Base-by-base conservation (phyloP, 2,797 vertebrate species). In the Eremophila alpestris region DNA sequence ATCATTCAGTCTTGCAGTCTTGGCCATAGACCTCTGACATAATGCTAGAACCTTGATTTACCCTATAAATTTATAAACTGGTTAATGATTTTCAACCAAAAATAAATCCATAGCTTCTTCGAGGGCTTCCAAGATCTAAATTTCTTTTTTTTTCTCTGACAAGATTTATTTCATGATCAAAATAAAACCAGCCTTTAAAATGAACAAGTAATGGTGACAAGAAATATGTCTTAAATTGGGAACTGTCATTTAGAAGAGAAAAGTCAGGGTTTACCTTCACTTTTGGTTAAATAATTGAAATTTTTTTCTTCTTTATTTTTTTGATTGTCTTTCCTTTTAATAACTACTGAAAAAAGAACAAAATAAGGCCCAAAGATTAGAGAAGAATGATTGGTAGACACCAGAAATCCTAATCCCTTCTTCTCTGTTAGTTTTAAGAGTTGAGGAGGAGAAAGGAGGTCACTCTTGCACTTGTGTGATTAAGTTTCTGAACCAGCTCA, bases 381-480 rank as follows among this genome's bases (percentile, higher is more conserved):
- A 48, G 4, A 67, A 80, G 6, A 76, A 10, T 34, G 21, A 63
- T 45, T 43, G 22, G 16, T 27, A 36, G 11, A 32, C 32, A 51
- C 5, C 16, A 79, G 40, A 70, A 83, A 4, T 71, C 68, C 16
- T 45, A 62, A 71, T 40, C 27, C 12, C 14, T 73, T 65, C 16
- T 68, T 59, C 13, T 80, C 16, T n/a, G 26, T 26, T 34, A 70
- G 12, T 38, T 93, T 83, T 40, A 62, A 78, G 67, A 56, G 3
- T 9, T 34, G 26, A 11, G 40, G 18, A 64, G 23, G 9, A n/a
- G 21, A 26, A 51, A 3, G 1, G 2, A 7, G 3, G 3, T 41
- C 38, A 36, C 13, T n/a, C 27, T 38, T 48, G 16, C 22, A 23
- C 27, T 34, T 83, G 40, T 49, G 12, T n/a, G 22, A 8, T 40